A percentile compares a stretch with the other conserved stretches of the same genome.
phyloP scores from a whole-genome alignment of 2,113 vertebrate species.

The Lagopus leucura region DNA sequence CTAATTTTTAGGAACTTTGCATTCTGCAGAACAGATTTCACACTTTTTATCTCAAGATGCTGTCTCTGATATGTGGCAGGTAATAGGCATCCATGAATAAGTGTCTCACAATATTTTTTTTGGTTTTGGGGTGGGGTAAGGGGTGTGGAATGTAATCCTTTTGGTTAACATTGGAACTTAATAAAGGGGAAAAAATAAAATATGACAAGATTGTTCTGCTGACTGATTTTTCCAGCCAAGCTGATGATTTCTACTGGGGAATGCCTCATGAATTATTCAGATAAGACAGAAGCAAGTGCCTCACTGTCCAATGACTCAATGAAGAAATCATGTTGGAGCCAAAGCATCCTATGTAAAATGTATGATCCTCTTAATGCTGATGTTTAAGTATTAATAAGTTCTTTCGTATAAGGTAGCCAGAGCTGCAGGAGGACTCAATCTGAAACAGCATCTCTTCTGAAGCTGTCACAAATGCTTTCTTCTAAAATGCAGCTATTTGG shows the following conservation, averaged over 20 bases:
- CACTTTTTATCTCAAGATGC: neutral
- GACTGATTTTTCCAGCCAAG: conserved; percentile 63
- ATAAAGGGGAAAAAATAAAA: conserved; percentile 58
- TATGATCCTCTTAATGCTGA: conserved; percentile 74
- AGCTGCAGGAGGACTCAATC: conserved; percentile 37
- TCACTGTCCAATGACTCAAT: conserved; percentile 52
- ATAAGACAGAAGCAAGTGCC: conserved; percentile 41
- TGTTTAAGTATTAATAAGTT: conserved; percentile 78
- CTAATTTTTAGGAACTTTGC: conserved; percentile 7
- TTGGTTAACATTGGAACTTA: conserved; percentile 48
- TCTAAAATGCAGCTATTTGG: conserved; percentile 36
- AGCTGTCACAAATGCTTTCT: conserved; percentile 48
- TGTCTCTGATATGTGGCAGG: neutral
- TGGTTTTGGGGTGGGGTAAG: neutral
- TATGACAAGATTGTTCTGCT: conserved; percentile 52
- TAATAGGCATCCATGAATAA: conserved; percentile 1
- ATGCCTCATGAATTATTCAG: conserved; percentile 72
- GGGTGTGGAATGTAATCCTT: neutral
- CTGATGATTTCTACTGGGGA: conserved; percentile 65
- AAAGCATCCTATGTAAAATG: conserved; percentile 78
- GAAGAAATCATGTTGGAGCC: conserved; percentile 67
- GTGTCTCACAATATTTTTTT: conserved; percentile 28
- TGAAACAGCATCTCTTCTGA: conserved; percentile 45
- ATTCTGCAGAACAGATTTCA: neutral
- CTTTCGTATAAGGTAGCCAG: conserved; percentile 36